A percentile compares a stretch with the other conserved stretches of the same genome.
These are phyloP conservation scores for Steinernema scapterisci DNA, from an alignment of 2,888 invertebrate species.

Conservation along the genomic window DNA sequence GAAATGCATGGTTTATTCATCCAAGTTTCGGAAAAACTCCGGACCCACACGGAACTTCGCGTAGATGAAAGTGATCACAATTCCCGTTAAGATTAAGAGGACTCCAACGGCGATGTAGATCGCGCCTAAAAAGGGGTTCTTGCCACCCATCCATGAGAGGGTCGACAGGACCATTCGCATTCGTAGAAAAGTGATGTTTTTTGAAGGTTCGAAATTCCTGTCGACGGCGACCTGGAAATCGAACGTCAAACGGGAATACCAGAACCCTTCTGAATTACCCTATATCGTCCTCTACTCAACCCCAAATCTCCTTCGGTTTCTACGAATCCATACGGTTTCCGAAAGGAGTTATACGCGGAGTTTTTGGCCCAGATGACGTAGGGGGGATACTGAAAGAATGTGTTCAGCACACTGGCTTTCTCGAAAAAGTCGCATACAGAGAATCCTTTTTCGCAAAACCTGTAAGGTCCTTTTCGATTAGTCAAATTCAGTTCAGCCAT, in stretches of 20 bases:
- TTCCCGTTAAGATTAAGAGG: conserved; percentile 85
- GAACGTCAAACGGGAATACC: neutral
- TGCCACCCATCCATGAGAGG: conserved; percentile 91
- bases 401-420: neutral
- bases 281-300: neutral
- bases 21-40: neutral
- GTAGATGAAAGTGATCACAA: conserved; percentile 88
- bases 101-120: conserved; percentile 95
- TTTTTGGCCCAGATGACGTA: neutral
- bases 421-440: too few species aligned
- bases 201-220: neutral
- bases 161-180: conserved; percentile 92
- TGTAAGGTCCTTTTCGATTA: neutral
- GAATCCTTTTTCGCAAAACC: neutral
- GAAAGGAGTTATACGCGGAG: neutral
- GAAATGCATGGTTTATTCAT: neutral
- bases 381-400: conserved; percentile 2
- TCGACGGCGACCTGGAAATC: neutral
- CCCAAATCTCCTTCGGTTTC: neutral
- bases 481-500: neutral
- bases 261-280: too few species aligned
- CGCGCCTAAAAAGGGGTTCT: conserved; percentile 94
- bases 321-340: neutral
- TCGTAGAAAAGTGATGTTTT: conserved; percentile 56
- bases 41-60: conserved; percentile 79